Base-by-base conservation (phyloP, 2,888 invertebrate genomes). In the Leptogaster cylindrica region DNA sequence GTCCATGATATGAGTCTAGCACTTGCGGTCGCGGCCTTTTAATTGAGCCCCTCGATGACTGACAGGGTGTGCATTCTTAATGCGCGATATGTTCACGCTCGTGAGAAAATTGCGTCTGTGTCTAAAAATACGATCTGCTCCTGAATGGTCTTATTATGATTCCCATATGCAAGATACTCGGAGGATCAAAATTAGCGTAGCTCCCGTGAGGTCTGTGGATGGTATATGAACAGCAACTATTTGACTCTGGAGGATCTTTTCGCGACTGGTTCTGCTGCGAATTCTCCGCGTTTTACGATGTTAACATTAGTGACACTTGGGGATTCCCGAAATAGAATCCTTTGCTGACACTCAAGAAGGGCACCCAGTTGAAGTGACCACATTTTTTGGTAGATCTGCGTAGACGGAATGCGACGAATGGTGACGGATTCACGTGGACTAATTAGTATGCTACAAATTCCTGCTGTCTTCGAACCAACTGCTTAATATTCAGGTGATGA, bases 381-480 rank as follows among this genome's bases (percentile, higher is more conserved):
- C n/a, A 31, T 31, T 41, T 10, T 41, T 12, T 41, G 14, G n/a
- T 8, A 7, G n/a, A 41, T 12, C 41, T 31, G 33, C 23, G 20
- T 14, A 16, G 33, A 10, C 14, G 16, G 31, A 18, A 33, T 33
- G 58, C 41, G 58, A 8, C 3, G 58, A 58, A 23, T n/a, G n/a
- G n/a, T n/a, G n/a, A n/a, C n/a, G 41, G 58, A 58, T 41, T 58
- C 41, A 58, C 41, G 41, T 39, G 16, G 27, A 58, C 39, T 58
- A 58, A 58, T 58, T 58, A 58, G 58, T 58, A 41, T 7, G 58
- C 25, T 18, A 41, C 39, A 58, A 58, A 58, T 58, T 58, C 58
- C 41, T 41, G n/a, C 58, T 41, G 48, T 48, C 48, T 48, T 23
- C 48, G 7, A 41, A 8, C n/a, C 4, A 36, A 25, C 23, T 25